Conservation (phyloP, 2,797 vertebrate genomes). For the Enteromius paludinosus region DNA sequence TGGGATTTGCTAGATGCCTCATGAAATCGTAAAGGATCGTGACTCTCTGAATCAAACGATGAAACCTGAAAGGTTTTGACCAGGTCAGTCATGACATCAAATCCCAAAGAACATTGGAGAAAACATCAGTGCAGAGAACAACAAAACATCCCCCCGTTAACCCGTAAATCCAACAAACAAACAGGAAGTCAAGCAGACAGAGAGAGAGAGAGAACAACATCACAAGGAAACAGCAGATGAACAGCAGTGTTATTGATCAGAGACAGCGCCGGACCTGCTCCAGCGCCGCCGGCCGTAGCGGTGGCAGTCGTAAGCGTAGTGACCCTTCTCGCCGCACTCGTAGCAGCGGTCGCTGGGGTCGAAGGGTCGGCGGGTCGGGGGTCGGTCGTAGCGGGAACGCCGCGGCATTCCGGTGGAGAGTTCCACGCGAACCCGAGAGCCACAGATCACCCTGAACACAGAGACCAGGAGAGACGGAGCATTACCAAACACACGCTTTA, state of each 20-base stretch:
- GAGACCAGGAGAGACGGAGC: background rate
- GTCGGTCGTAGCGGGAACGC: constrained; percentile 85
- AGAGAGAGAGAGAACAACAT: constrained; percentile 26
- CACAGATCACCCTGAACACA: constrained; percentile 79
- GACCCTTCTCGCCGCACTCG: constrained; percentile 89
- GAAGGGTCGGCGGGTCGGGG: constrained; percentile 84
- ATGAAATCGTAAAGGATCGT: constrained; percentile 90
- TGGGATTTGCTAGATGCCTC: constrained; percentile 93
- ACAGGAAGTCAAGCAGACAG: constrained; percentile 43
- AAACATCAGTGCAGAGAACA: constrained; percentile 72
- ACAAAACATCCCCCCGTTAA: background rate
- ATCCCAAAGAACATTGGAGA: constrained; percentile 77
- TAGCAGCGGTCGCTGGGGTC: constrained; percentile 90
- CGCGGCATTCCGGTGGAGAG: constrained; percentile 87
- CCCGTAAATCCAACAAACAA: constrained; percentile 17
- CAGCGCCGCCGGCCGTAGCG: constrained; percentile 83
- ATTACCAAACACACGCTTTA: too few relatives aligned
- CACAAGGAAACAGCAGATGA: background rate
- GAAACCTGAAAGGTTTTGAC: constrained; percentile 95
- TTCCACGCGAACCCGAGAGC: constrained; percentile 85
- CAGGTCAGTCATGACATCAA: constrained; percentile 88
- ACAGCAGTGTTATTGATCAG: background rate
- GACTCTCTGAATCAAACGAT: constrained; percentile 95
- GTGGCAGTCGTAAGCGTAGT: constrained; percentile 90
- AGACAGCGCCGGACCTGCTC: constrained; percentile 74